Base-by-base conservation (phyloP, 2,888 invertebrate species). In the Itoplectis maculator region DNA sequence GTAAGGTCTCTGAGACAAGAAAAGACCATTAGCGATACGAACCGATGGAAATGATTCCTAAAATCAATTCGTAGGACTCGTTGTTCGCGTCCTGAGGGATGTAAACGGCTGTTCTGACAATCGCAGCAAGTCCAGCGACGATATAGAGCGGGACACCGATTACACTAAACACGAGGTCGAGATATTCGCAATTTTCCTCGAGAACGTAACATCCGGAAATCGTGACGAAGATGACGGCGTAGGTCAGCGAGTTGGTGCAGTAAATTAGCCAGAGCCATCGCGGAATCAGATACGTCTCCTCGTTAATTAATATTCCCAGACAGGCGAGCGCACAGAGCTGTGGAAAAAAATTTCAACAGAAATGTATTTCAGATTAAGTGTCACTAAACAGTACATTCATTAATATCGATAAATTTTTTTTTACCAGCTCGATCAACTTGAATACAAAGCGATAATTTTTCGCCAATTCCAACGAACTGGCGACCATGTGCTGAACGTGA, bases 221-320 rank as follows among this genome's bases (percentile, higher is more conserved):
- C 4, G 85, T 78, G 11, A 84, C 51, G 15, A 87, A 81, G 42
- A 91, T 85, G 49, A 89, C 72, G 37, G 82, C 69, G 72, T 89
- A 91, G 29, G 88, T 89, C 51, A 82, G 73, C 54, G 90, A 85
- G 65, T 89, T 85, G 68, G 89, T 87, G 79, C 87, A 88, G 74
- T 89, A 88, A 73, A 89, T 80, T n/a, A 87, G 61, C 89, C 90
- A 90, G 4, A 89, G 75, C 88, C 88, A 89, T 85, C 85, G 86
- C 45, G 89, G 88, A 37, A 88, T 72, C 51, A 69, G 23, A 54
- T 86, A 87, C 49, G 81, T 85, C 5, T 86, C 86, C 54, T 84
- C 81, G 20, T 84, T 81, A 13, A 81, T 40, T 74, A 90, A 66
- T 59, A 88, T 70, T 13, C 72, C 56, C 49, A 88, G 68, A 56